These are phyloP conservation scores for Cygnus buccinator DNA, from an alignment of 2,113 vertebrate species.

Conservation along the genomic window DNA sequence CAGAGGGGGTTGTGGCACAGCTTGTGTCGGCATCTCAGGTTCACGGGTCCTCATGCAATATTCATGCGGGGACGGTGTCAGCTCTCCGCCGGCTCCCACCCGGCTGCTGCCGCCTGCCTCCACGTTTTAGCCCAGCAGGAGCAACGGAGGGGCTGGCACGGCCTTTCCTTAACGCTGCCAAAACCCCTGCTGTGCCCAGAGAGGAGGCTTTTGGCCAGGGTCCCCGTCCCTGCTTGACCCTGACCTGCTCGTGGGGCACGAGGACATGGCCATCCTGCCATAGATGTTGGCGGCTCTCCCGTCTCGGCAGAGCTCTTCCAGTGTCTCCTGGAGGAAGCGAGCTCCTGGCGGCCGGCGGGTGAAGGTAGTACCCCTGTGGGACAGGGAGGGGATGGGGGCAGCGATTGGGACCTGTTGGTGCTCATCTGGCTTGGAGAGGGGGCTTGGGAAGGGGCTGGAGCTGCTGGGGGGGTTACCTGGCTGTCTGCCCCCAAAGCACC, in stretches of 20 bases:
- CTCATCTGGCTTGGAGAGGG: not conserved
- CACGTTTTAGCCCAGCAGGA: not conserved
- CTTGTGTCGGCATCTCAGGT: constrained; percentile 78
- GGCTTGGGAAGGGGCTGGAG: not conserved
- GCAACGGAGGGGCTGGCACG: not conserved
- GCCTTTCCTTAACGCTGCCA: not conserved
- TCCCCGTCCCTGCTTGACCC: not conserved
- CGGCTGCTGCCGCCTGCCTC: constrained; percentile 31
- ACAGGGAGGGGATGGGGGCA: not conserved
- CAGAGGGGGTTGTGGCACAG: not conserved
- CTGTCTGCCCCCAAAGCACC: not conserved
- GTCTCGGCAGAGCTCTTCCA: not conserved
- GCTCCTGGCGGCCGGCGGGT: not conserved
- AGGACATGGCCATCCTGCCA: not conserved
- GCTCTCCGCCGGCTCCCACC: constrained; percentile 73
- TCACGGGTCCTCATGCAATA: constrained; percentile 82
- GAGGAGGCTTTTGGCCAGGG: not conserved
- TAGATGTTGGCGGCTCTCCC: not conserved
- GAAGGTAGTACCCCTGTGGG: not conserved
- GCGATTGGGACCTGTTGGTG: accelerated
- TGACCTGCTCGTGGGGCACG: accelerated
- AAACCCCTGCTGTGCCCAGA: not conserved
- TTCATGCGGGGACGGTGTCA: constrained; percentile 81
- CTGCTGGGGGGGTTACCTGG: not conserved
- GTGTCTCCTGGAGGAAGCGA: not conserved